Conservation (phyloP, 2,797 vertebrate genomes). For the Clarias laeviceps region DNA sequence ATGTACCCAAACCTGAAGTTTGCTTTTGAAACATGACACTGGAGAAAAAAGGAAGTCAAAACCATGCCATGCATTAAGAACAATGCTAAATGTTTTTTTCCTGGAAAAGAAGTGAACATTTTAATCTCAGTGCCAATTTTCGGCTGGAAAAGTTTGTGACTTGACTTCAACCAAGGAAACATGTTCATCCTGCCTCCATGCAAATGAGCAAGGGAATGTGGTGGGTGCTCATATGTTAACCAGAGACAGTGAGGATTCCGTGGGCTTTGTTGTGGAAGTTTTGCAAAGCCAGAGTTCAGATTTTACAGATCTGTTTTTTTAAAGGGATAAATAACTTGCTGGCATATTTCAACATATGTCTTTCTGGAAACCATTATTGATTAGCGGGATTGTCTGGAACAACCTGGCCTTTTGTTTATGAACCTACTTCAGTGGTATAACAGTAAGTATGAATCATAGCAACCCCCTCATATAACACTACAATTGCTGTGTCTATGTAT, state of each 20-base stretch:
- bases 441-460: slow-evolving; percentile 65
- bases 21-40: slow-evolving; percentile 27
- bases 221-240: slow-evolving; percentile 46
- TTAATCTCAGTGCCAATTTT: slow-evolving; percentile 40
- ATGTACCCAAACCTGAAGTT: slow-evolving; percentile 24
- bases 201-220: slow-evolving; percentile 35
- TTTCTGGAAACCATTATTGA: slow-evolving; percentile 33
- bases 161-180: slow-evolving; percentile 45
- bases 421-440: slow-evolving; percentile 64
- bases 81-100: slow-evolving; percentile 15
- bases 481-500: not conserved
- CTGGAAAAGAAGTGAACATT: slow-evolving; percentile 9
- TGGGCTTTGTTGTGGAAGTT: slow-evolving; percentile 38
- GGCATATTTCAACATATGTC: slow-evolving; percentile 28
- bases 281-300: slow-evolving; percentile 24
- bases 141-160: slow-evolving; percentile 42
- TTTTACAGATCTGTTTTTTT: slow-evolving; percentile 32
- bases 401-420: slow-evolving; percentile 58
- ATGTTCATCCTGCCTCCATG: slow-evolving; percentile 22
- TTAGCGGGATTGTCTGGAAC: slow-evolving; percentile 43
- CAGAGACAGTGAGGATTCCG: slow-evolving; percentile 38
- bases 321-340: slow-evolving; percentile 18
- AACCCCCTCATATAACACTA: not conserved
- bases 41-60: slow-evolving; percentile 29
- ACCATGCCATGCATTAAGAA: not conserved